These are phyloP conservation scores for Fragariocoptes setiger DNA, from an alignment of 1,140 invertebrate genomes.

Conservation along the genomic window DNA sequence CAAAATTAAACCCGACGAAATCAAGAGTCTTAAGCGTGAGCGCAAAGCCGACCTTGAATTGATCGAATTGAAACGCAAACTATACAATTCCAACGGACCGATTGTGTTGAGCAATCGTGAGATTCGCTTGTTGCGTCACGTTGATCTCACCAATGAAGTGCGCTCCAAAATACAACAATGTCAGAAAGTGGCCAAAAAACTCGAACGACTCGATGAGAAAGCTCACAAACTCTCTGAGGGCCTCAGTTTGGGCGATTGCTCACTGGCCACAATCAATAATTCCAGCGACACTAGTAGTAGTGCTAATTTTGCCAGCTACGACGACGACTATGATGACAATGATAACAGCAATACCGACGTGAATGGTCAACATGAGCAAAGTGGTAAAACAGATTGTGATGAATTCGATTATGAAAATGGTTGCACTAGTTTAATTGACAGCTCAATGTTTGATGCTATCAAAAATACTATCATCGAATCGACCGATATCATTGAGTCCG, in stretches of 20 bases:
- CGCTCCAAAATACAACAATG: conserved; percentile 65
- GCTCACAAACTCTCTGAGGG: background rate
- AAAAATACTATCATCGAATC: background rate
- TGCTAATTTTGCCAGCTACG: background rate
- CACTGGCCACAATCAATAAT: background rate
- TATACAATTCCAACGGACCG: conserved; percentile 28
- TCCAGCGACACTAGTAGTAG: background rate
- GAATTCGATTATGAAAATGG: too few relatives aligned
- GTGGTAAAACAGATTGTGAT: too few relatives aligned
- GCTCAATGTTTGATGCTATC: background rate
- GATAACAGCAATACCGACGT: too few relatives aligned
- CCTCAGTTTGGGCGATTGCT: background rate
- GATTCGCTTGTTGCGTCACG: conserved; percentile 49
- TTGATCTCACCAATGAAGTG: conserved; percentile 68
- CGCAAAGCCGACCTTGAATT: conserved; percentile 64
- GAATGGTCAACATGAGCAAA: too few relatives aligned
- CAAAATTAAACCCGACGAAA: conserved; percentile 47
- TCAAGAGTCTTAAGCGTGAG: conserved; percentile 50
- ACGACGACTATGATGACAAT: too few relatives aligned
- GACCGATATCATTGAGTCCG: background rate
- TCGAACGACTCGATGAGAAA: conserved; percentile 35
- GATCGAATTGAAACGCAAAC: conserved; percentile 43
- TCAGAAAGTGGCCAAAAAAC: conserved; percentile 62
- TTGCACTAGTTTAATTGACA: too few relatives aligned
- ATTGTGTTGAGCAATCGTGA: conserved; percentile 68